Evolutionary conservation across 2,113 vertebrate genomes (phyloP), one percentile per base, ranked within the genome.

Genomic region (Cacatua alba): DNA sequence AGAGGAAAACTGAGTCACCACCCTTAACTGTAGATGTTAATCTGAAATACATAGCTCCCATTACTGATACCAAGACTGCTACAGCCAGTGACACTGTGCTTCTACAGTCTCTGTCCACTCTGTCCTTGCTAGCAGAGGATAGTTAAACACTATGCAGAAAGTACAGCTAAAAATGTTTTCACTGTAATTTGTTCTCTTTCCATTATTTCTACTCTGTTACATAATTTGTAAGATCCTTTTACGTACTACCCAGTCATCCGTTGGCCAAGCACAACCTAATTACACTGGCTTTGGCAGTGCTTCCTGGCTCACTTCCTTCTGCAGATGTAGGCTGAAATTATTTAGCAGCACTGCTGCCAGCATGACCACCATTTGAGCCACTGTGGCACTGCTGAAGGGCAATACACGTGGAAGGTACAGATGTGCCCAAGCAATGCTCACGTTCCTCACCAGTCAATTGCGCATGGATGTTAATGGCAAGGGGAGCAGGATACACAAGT

Each of bases 391-490:
- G 63, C 68, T 11, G 68, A 48, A 29, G 39, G 55, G 10, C 41
- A 41, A n/a, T 1, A 23, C 20, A 2, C 0, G 29, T 8, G 63
- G 62, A 21, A 62, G 46, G 35, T 29, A 6, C 1, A 64, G 31
- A 7, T 18, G 25, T 15, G 7, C 65, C 21, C 19, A 26, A 44
- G 51, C 67, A 51, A 18, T 4, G 48, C 10, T 16, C 31, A 7
- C 3, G 1, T 1, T 10, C n/a, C 29, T 19, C 49, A 11, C 17
- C 46, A 12, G 4, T 17, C 23, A 8, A 23, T 1, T 2, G 8
- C 6, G 29, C 35, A 16, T 15, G 13, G 19, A 31, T 15, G 11
- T 7, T 7, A 49, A 4, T 3, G 9, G 49, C 17, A 31, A 53
- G 14, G 24, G 20, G 19, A 60, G 4, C 3, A 25, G 5, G 39